Base-by-base conservation (phyloP, 2,888 invertebrate species). In the Microplitis manilae region DNA sequence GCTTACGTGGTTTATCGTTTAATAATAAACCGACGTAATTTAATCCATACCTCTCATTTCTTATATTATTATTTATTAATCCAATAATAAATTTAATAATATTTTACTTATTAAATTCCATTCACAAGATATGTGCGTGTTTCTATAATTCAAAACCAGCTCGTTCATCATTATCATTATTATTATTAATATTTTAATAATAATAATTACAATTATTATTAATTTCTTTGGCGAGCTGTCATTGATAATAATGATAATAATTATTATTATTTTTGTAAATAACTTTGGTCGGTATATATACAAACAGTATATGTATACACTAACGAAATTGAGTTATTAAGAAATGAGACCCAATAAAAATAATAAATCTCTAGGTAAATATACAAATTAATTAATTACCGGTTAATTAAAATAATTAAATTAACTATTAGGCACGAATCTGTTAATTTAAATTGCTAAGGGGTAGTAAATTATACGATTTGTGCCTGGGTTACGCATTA, bases 41-140 rank as follows among this genome's bases (percentile, higher is more conserved):
- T 39, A 60, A 65, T 20, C 50, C 50, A 50, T 72, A 69, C 40
- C 13, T 64, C 9, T 61, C 59, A 17, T 65, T 67, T 74, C 68
- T 69, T 13, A 77, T 30, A 75, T 68, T 79, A 71, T 60, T 40
- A 13, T n/a, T 13, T 50, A 40, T 71, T 41, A 7, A 67, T 50
- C 13, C 5, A 50, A 50, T 50, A 5, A 71, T 17, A 38, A 9
- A 41, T 9, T 39, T 71, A n/a, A 41, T 59, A 17, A 65, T 70
- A 69, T 59, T n/a, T 65, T 70, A 50, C 50, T 13, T 15, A n/a
- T 68, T 67, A 59, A 17, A 75, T 68, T 76, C 40, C 5, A 41
- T 17, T 74, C 68, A 5, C 72, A 69, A 60, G 80, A 80, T 80
- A 80, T 81, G 79, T 81, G 79, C 81, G 79, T 80, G 62, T 80